Evolutionary conservation across 2,888 invertebrate genomes (phyloP).

Genomic region (Saturnia japonica): DNA sequence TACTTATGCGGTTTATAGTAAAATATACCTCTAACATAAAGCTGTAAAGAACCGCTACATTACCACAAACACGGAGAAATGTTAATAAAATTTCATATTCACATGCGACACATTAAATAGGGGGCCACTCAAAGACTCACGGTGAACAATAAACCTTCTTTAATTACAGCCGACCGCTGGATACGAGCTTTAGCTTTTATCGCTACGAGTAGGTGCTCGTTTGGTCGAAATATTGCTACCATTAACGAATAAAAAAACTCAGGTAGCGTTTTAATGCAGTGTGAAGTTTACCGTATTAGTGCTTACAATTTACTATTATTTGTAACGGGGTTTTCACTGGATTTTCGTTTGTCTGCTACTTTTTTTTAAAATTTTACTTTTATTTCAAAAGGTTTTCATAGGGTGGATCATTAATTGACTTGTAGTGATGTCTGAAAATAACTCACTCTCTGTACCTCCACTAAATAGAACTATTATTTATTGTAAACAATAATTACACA

Average conservation of each 20-base stretch:
- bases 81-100: conserved; percentile 24
- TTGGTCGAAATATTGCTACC: conserved; percentile 73
- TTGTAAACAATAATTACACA: too few species aligned
- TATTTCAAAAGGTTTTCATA: background rate
- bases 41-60: conserved; percentile 19
- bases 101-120: conserved; percentile 38
- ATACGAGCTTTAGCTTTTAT: conserved; percentile 70
- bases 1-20: background rate
- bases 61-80: conserved; percentile 10
- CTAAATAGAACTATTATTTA: too few species aligned
- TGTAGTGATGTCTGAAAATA: too few species aligned
- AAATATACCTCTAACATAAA: conserved; percentile 12
- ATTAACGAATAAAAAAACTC: conserved; percentile 75
- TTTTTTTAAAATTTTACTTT: background rate
- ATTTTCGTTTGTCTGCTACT: background rate
- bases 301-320: conserved; percentile 62
- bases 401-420: too few species aligned
- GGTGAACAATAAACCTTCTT: conserved; percentile 65
- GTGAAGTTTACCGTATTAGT: conserved; percentile 67
- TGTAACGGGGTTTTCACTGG: conserved; percentile 49
- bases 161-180: conserved; percentile 62
- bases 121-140: conserved; percentile 52
- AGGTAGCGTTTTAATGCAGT: conserved; percentile 71
- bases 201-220: conserved; percentile 67
- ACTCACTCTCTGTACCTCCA: too few species aligned